Conservation (phyloP, 2,113 vertebrate species). For the Cochlearius cochlearius region DNA sequence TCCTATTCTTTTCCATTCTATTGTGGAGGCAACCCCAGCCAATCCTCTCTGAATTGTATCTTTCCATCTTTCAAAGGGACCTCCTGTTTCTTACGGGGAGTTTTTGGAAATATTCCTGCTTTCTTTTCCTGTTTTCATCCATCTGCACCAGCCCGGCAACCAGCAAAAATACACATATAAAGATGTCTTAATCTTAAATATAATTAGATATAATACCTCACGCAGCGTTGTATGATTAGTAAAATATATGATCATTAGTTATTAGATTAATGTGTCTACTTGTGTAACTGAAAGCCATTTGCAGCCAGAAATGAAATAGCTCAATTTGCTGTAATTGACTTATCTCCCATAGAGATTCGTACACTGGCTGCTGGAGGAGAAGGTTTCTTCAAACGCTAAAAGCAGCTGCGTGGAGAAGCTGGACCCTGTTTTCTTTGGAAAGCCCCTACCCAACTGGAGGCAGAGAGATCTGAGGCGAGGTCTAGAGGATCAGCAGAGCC, state of each 20-base stretch:
- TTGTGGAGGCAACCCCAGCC: not conserved
- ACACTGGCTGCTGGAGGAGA: constrained; percentile 73
- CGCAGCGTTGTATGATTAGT: constrained; percentile 79
- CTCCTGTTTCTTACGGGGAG: not conserved
- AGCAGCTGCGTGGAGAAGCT: constrained; percentile 62
- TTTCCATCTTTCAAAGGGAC: not conserved
- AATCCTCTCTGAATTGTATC: not conserved
- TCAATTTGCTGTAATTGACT: constrained; percentile 86
- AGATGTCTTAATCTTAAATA: constrained; percentile 85
- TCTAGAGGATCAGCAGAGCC: not conserved
- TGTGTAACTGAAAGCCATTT: constrained; percentile 84
- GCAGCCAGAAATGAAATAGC: constrained; percentile 83
- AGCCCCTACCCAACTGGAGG: not conserved
- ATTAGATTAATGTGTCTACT: constrained; percentile 85
- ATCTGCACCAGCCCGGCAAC: constrained; percentile 60
- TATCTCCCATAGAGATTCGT: constrained; percentile 80
- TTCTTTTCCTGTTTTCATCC: constrained; percentile 30
- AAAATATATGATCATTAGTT: constrained; percentile 85
- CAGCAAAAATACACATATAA: constrained; percentile 72
- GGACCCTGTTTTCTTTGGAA: constrained; percentile 10
- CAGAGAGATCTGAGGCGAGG: not conserved
- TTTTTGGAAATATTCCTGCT: not conserved
- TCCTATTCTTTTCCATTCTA: not conserved
- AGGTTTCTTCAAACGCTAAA: constrained; percentile 66
- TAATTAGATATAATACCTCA: constrained; percentile 84